phyloP scores from a whole-genome alignment of 2,888 invertebrate species.

The Oscheius sp. region DNA sequence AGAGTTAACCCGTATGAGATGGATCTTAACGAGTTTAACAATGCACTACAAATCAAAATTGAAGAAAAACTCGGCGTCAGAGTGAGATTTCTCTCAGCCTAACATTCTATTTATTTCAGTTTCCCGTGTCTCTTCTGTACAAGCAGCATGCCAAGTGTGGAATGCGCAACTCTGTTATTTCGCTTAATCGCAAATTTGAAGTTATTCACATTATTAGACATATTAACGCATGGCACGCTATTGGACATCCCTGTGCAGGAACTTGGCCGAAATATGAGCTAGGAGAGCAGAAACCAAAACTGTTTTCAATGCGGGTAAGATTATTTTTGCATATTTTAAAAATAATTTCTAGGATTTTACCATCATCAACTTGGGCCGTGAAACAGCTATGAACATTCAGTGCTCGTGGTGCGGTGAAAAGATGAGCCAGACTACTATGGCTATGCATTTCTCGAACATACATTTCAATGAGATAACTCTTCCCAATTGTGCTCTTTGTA shows the following conservation, averaged over 20 bases:
- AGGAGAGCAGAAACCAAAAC: background rate
- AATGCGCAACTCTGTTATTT: no score
- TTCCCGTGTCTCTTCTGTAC: no score
- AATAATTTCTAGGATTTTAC: background rate
- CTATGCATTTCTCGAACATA: background rate
- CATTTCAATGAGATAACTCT: background rate
- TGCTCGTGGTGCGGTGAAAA: background rate
- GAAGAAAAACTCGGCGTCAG: no score
- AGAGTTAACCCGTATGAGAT: no score
- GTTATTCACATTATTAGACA: background rate
- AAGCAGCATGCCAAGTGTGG: no score
- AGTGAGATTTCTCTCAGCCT: no score
- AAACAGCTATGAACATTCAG: background rate
- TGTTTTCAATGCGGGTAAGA: background rate
- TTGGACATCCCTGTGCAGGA: background rate
- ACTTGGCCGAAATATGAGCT: background rate
- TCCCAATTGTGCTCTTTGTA: background rate
- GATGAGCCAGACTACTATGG: background rate
- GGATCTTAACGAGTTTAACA: no score
- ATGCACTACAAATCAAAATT: no score
- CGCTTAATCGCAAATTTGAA: background rate
- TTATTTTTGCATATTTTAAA: no score
- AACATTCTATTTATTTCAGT: no score
- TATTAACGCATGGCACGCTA: background rate
- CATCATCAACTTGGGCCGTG: background rate